Evolutionary conservation across 2,888 invertebrate species (phyloP), one percentile per base, ranked within the genome.

Genomic region (Drosophila longiperda): DNA sequence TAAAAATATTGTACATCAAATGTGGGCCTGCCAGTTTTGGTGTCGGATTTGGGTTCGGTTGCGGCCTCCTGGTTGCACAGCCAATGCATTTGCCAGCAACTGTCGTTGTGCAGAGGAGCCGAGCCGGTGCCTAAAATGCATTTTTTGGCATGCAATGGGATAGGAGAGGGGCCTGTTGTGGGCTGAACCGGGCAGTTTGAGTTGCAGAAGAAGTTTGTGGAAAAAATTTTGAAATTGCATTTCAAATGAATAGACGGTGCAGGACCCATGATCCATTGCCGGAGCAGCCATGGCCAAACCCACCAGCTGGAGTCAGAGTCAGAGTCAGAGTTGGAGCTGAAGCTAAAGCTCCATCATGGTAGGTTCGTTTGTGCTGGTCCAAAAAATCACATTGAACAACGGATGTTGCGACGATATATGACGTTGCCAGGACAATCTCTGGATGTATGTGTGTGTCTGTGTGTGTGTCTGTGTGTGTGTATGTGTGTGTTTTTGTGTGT

Each of bases 171-270:
- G 9, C 38, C 38, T 29, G 54, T 12, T 38, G 55, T 15, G 20
- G 20, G 20, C 32, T n/a, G 6, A 29, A 12, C 4, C 33, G 29
- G 23, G 15, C 49, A 50, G 81, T 75, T 66, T 70, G 78, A 67
- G 72, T 66, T 80, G 78, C 66, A 77, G 81, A 70, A 81, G 86
- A 68, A 87, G 77, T 79, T 87, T 87, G 84, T 73, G 67, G 58
- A 86, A 88, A 87, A 89, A 88, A 78, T 73, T 84, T 85, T 83
- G 81, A 85, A 88, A 90, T 88, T 88, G 90, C 89, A 89, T 91
- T 91, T 90, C 87, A 87, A 89, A 91, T 89, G 87, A 80, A 88
- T 79, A 85, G 89, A 75, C 65, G 75, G 63, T 32, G 57, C 62
- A 45, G 64, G 48, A 29, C 11, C 36, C 36, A 59, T 29, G 63